Conservation (phyloP, 2,888 invertebrate genomes). For the Invenusta paracnida region DNA sequence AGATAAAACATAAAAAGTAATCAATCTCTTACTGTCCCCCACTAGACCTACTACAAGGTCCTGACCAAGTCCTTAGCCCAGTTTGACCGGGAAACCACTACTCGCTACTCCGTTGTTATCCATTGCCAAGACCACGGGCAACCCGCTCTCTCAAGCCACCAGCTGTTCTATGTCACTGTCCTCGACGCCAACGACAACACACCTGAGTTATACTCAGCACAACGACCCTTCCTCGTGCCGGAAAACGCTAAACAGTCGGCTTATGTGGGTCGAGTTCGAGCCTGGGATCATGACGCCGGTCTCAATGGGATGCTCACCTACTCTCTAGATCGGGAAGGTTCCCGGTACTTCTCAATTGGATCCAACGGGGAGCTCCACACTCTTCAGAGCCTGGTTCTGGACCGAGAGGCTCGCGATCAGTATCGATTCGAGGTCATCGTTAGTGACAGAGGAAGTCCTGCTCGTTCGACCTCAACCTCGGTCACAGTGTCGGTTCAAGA, state of each 20-base stretch:
- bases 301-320: conserved; percentile 18
- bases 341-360: neutral
- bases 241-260: conserved; percentile 12
- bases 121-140: conserved; percentile 25
- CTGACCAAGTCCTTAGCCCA: neutral
- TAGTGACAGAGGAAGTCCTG: neutral
- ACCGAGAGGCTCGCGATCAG: neutral
- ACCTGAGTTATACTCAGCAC: neutral
- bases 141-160: neutral
- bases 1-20: no score
- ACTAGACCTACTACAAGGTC: conserved; percentile 6
- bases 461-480: neutral
- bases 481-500: conserved; percentile 7
- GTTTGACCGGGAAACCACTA: conserved; percentile 25
- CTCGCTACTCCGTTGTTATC: conserved; percentile 1
- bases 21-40: no score
- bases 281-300: neutral
- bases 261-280: neutral
- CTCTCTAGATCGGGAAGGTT: neutral
- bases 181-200: conserved; percentile 38
- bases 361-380: neutral
- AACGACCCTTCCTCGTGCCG: neutral
- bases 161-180: neutral
- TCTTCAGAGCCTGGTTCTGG: conserved; percentile 16
- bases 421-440: conserved; percentile 34